Conservation (phyloP, 2,888 invertebrate species). For the Eupithecia inturbata region DNA sequence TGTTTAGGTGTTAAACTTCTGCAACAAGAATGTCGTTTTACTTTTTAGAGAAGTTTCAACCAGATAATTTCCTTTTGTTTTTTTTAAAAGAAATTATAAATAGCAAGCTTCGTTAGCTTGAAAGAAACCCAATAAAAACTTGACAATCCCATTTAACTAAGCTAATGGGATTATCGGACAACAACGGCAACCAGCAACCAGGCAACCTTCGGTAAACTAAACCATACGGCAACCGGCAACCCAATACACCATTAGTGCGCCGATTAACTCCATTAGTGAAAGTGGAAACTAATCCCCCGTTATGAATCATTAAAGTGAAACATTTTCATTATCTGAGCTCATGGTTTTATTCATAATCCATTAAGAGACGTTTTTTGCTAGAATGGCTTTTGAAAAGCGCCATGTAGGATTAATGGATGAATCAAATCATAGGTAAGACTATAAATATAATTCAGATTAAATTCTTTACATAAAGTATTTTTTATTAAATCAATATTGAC, state of each 20-base stretch:
- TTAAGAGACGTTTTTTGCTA: not conserved
- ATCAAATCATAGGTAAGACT: too few species aligned
- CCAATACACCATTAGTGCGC: slow-evolving; percentile 58
- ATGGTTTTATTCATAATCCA: not conserved
- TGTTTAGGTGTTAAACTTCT: not conserved
- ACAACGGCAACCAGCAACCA: not conserved
- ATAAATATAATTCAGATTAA: too few species aligned
- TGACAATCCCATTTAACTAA: too few species aligned
- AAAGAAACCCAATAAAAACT: not conserved
- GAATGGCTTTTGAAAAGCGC: not conserved
- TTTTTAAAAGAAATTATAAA: too few species aligned
- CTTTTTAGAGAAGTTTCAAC: not conserved
- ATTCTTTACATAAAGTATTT: too few species aligned
- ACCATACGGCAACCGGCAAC: slow-evolving; percentile 35
- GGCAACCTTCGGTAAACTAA: not conserved
- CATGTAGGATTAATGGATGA: not conserved
- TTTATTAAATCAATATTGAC: too few species aligned
- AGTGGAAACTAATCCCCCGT: slow-evolving; percentile 59
- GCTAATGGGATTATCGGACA: not conserved
- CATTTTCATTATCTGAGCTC: slow-evolving; percentile 8
- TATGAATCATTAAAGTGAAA: slow-evolving; percentile 53
- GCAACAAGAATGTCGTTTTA: not conserved
- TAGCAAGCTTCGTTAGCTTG: not conserved
- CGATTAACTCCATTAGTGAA: slow-evolving; percentile 62
- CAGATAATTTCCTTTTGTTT: too few species aligned